Conservation (phyloP, 2,113 vertebrate species). For the Triplophysa siluroides region DNA sequence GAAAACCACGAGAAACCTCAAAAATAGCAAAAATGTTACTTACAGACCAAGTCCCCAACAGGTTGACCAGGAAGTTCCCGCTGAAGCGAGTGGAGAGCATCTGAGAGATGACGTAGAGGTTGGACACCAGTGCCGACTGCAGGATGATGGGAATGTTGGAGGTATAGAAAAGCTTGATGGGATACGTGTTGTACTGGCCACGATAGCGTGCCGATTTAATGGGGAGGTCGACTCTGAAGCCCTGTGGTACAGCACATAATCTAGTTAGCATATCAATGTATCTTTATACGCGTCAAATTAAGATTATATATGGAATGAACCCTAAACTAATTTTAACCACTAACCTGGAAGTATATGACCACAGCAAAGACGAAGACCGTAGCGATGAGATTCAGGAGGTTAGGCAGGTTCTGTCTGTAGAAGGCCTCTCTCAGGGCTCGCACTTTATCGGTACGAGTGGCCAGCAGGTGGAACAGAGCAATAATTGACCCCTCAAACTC, state of each 20-base stretch:
- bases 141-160: slow-evolving; percentile 99
- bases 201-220: slow-evolving; percentile 98
- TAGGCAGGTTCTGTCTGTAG: slow-evolving; percentile 98
- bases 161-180: slow-evolving; percentile 98
- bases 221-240: slow-evolving; percentile 97
- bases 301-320: not conserved
- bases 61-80: slow-evolving; percentile 94
- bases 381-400: slow-evolving; percentile 98
- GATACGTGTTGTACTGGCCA: slow-evolving; percentile 98
- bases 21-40: slow-evolving; percentile 69
- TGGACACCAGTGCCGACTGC: slow-evolving; percentile 96
- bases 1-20: not conserved
- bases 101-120: slow-evolving; percentile 97
- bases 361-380: slow-evolving; percentile 98
- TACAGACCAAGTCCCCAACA: slow-evolving; percentile 98
- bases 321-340: slow-evolving; percentile 33
- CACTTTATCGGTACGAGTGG: slow-evolving; percentile 96
- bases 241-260: slow-evolving; percentile 69
- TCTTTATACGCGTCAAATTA: not conserved
- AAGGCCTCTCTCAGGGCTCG: slow-evolving; percentile 96
- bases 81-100: slow-evolving; percentile 99
- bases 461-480: slow-evolving; percentile 94
- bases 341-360: slow-evolving; percentile 98
- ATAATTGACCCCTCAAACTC: slow-evolving; percentile 99
- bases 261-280: not conserved